phyloP scores from a whole-genome alignment of 1,140 invertebrate genomes.

The Arctopsyche grandis region DNA sequence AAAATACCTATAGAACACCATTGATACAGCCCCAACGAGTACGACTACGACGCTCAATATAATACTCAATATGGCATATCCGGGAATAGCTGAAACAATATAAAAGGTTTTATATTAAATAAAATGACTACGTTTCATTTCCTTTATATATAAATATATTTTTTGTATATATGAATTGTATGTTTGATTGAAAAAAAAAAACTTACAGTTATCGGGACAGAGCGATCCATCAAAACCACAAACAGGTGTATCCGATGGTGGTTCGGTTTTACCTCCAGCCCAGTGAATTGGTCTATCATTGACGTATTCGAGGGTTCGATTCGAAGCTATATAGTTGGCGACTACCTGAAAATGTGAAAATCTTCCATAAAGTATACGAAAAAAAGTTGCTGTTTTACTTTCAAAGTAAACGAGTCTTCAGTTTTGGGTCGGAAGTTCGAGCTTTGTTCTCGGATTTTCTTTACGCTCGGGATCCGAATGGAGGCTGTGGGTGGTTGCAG shows the following conservation, averaged over 20 bases:
- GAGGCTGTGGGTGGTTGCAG: too few relatives aligned
- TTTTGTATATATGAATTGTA: too few relatives aligned
- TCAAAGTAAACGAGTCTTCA: too few relatives aligned
- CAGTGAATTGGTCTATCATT: constrained; percentile 82
- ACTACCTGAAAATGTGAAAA: constrained; percentile 74
- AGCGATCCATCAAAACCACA: constrained; percentile 94
- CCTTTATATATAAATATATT: too few relatives aligned
- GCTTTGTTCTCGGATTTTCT: too few relatives aligned
- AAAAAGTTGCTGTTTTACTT: too few relatives aligned
- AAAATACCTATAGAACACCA: constrained; percentile 70
- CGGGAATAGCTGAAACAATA: constrained; percentile 78
- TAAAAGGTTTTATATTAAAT: constrained; percentile 42
- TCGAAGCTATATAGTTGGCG: constrained; percentile 84
- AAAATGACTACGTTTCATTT: not conserved
- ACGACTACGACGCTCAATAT: constrained; percentile 83
- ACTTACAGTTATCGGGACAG: constrained; percentile 80
- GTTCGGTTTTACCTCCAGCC: constrained; percentile 78
- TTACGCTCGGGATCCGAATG: too few relatives aligned
- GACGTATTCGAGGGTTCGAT: constrained; percentile 77
- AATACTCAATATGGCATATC: constrained; percentile 87
- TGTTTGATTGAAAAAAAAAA: too few relatives aligned
- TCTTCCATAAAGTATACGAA: not conserved
- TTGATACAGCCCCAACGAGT: constrained; percentile 77
- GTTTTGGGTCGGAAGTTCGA: too few relatives aligned
- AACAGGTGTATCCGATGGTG: constrained; percentile 84